Base-by-base conservation (phyloP, 2,888 invertebrate genomes). In the Rhingia campestris region DNA sequence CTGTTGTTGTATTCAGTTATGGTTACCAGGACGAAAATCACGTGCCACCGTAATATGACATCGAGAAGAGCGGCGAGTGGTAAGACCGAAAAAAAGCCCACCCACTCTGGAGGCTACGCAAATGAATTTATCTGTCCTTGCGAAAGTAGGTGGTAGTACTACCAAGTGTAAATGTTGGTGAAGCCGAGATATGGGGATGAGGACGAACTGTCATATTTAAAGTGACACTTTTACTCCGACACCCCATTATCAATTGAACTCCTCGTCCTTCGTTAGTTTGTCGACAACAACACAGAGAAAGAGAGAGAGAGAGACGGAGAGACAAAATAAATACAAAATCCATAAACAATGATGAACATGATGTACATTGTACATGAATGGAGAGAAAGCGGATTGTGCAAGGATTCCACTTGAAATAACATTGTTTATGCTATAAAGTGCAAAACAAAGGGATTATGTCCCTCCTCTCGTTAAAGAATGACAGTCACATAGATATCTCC, bases 181-280 rank as follows among this genome's bases (percentile, higher is more conserved):
- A 12, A 5, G 12, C 7, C 4, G 37, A 2, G 32, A 5, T n/a
- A 14, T 14, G 35, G 43, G 5, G 12, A 51, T 56, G 59, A 53
- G 43, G 61, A 49, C 49, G 35, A 49, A 61, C 76, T 81, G 74
- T 81, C 81, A 81, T 63, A 64, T 49, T 67, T 43, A 70, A 76
- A 81, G 54, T 70, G 64, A 75, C 70, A 70, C 58, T 66, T 81
- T 72, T 54, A 59, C 70, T 82, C 63, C 63, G 67, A 67, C 81
- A 73, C 82, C 63, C 73, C 82, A 73, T 82, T 82, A 77, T 77
- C 77, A 77, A 82, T 82, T 61, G 82, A 73, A 77, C 63, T 77
- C 51, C 81, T 63, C 22, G 22, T 56, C 35, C 47, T 41, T 77
- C 64, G 4, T 41, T 37, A n/a, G 4, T 45, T 12, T 51, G 32